phyloP scores from a whole-genome alignment of 2,888 invertebrate species.

The Dynastes hyllus region DNA sequence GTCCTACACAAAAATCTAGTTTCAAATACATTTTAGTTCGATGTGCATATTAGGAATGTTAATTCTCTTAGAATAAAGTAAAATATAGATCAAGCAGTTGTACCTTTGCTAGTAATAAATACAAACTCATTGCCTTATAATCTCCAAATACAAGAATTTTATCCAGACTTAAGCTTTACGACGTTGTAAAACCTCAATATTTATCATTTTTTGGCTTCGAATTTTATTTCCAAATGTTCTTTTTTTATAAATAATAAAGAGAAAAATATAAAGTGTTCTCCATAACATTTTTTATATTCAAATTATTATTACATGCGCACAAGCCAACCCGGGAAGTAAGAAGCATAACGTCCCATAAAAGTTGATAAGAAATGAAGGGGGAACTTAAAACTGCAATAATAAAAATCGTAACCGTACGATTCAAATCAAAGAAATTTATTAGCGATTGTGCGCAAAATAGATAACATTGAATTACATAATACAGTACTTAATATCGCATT shows the following conservation, averaged over 20 bases:
- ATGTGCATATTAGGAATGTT: no score
- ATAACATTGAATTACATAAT: slow-evolving; percentile 67
- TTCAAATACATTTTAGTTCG: no score
- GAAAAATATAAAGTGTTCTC: not conserved
- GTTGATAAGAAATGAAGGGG: slow-evolving; percentile 35
- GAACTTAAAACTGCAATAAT: slow-evolving; percentile 37
- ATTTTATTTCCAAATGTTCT: no score
- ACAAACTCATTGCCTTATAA: no score
- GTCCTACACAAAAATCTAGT: no score
- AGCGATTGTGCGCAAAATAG: slow-evolving; percentile 67
- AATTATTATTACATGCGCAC: slow-evolving; percentile 15
- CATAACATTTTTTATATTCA: not conserved
- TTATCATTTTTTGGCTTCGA: no score
- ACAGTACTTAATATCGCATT: slow-evolving; percentile 63
- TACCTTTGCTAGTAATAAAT: no score
- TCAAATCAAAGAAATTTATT: slow-evolving; percentile 68
- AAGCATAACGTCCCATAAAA: slow-evolving; percentile 18
- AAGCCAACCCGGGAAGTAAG: not conserved
- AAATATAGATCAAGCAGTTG: no score
- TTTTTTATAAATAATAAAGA: not conserved
- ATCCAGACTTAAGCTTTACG: no score
- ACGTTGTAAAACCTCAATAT: no score
- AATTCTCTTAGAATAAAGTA: no score
- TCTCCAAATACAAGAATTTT: no score
- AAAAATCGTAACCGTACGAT: slow-evolving; percentile 59